A percentile compares a stretch with the other conserved stretches of the same genome.
These are phyloP conservation scores for Ferdinandea cuprea DNA, from an alignment of 2,888 invertebrate genomes.

Conservation along the genomic window DNA sequence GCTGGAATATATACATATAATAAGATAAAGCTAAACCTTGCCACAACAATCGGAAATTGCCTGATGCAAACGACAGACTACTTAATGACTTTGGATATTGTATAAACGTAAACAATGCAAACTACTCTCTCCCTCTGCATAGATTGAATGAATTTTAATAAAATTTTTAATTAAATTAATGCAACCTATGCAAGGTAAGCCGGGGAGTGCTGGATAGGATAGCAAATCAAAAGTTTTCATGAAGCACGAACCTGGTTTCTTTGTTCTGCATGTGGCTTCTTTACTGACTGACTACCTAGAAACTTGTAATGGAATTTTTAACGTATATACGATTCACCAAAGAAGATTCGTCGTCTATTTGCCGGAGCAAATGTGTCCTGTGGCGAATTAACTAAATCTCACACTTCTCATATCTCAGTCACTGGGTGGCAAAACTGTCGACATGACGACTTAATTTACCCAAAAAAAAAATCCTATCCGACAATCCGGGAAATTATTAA, in stretches of 20 bases:
- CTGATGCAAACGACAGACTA: slow-evolving; percentile 62
- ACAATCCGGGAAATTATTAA: slow-evolving; percentile 51
- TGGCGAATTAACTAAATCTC: slow-evolving; percentile 51
- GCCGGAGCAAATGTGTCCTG: slow-evolving; percentile 48
- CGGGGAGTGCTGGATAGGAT: no score
- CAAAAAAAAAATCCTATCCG: not conserved
- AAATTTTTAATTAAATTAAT: slow-evolving; percentile 68
- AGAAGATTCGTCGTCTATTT: no score
- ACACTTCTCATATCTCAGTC: slow-evolving; percentile 46
- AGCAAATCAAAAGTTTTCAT: slow-evolving; percentile 64
- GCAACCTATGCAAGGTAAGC: slow-evolving; percentile 53
- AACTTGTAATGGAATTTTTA: slow-evolving; percentile 57
- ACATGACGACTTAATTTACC: slow-evolving; percentile 64
- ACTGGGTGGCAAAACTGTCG: slow-evolving; percentile 58
- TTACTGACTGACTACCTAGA: slow-evolving; percentile 8
- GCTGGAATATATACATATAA: not conserved
- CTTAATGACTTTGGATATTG: slow-evolving; percentile 56
- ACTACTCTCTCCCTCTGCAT: not conserved
- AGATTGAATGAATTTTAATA: slow-evolving; percentile 48
- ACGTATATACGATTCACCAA: no score
- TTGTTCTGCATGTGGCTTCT: slow-evolving; percentile 39
- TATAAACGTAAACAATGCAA: slow-evolving; percentile 19
- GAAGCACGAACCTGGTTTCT: slow-evolving; percentile 52
- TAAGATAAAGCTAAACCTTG: slow-evolving; percentile 48
- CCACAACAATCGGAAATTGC: slow-evolving; percentile 69